These are phyloP conservation scores for Lophura swinhoii DNA, from an alignment of 2,797 vertebrate species.

Conservation along the genomic window DNA sequence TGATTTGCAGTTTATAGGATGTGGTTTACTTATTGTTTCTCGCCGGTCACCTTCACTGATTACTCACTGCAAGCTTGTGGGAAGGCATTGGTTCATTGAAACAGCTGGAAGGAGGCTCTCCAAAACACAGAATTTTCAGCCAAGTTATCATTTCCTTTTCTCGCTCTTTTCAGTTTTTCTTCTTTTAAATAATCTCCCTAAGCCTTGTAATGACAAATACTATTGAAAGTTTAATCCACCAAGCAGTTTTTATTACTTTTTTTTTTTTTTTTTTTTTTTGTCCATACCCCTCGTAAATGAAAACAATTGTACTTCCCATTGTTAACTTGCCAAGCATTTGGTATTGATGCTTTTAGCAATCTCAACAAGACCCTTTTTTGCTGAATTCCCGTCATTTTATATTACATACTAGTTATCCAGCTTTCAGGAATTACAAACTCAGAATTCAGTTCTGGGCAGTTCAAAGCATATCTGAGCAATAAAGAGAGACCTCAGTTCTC, in stretches of 20 bases:
- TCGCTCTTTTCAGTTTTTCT: not conserved
- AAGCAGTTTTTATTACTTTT: not conserved
- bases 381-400: not conserved
- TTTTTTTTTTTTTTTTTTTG: not conserved
- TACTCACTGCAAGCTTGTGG: not conserved
- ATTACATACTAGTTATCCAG: not conserved
- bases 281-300: not conserved
- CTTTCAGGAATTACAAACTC: not conserved
- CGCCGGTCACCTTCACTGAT: not conserved
- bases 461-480: not conserved
- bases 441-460: not conserved
- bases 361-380: not conserved
- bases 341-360: not conserved
- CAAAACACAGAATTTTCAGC: not conserved
- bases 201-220: not conserved
- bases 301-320: not conserved
- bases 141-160: not conserved
- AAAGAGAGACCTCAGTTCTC: not conserved
- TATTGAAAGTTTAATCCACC: not conserved
- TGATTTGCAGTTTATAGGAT: not conserved
- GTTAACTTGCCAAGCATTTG: not conserved
- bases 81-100: accelerated
- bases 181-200: not conserved
- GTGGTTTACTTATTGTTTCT: not conserved
- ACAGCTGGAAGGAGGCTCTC: not conserved